Conservation (phyloP, 1,140 invertebrate species). For the Rhopalosiphum maidis region DNA sequence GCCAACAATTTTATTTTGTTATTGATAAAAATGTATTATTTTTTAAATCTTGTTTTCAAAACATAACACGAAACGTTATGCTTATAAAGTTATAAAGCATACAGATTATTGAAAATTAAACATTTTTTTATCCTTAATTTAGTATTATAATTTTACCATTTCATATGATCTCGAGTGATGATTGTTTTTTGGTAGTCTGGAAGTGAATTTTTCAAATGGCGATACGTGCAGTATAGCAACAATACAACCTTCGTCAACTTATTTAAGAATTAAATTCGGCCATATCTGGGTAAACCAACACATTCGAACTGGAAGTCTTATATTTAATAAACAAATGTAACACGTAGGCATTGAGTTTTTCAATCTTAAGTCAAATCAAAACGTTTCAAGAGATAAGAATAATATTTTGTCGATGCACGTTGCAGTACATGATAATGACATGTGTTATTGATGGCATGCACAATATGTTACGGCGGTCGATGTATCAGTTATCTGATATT, state of each 20-base stretch:
- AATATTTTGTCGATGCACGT: neutral
- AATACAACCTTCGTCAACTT: neutral
- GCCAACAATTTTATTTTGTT: neutral
- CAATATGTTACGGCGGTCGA: neutral
- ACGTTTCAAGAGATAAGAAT: neutral
- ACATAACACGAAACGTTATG: neutral
- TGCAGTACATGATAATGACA: neutral
- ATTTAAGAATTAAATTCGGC: neutral
- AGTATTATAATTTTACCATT: neutral
- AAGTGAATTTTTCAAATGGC: no score
- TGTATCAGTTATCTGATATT: neutral
- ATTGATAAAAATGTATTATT: neutral
- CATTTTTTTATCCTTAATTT: neutral
- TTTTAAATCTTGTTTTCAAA: neutral
- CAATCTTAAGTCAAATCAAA: neutral
- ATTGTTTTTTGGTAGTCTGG: no score
- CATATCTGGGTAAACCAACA: neutral
- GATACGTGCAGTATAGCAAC: no score
- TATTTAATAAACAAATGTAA: neutral
- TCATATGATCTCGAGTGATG: neutral
- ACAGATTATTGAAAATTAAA: neutral
- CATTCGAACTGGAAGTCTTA: neutral
- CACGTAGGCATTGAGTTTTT: neutral
- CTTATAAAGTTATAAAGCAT: neutral
- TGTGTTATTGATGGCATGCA: neutral